Base-by-base conservation (phyloP, 2,797 vertebrate genomes). In the Dicrostonyx torquatus region DNA sequence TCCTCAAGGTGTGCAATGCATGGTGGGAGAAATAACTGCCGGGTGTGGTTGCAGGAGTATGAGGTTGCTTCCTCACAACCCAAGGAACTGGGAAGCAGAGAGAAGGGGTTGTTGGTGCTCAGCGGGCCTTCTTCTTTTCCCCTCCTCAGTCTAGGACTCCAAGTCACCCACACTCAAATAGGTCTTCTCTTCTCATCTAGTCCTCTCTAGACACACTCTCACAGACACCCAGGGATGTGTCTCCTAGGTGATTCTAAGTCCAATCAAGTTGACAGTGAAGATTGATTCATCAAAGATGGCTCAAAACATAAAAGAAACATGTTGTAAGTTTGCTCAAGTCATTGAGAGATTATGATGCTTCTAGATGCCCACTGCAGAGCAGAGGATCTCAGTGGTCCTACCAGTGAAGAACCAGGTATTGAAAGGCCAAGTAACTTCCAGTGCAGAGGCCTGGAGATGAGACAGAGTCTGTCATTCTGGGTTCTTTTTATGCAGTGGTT, bases 341-440 rank as follows among this genome's bases (percentile, higher is more conserved):
- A 12, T 26, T 4, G 34, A 64, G 66, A 86, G 34, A 37, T 0
- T 0, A 3, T 45, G 18, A 14, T 40, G 20, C 6, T 31, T 66
- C 12, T 58, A 13, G 31, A 6, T 45, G n/a, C n/a, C 5, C 37
- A 5, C 13, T 13, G n/a, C 14, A 55, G 22, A 4, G 6, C 0
- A n/a, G 24, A 14, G 24, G 40, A 45, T 31, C 15, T 12, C 62
- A 34, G 26, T 4, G 53, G 29, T 34, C 34, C 22, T 0, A 0
- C 15, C 26, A 2, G 10, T 26, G 5, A 1, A 34, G 77, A 58
- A 1, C 31, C 17, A 20, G 6, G 22, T 15, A 12, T 2, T 9
- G 40, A 6, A 68, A 34, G 55, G 22, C 34, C 15, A 48, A 55
- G 22, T 13, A 40, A 4, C 17, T 29, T 53, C 37, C 4, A 6